A percentile compares a stretch with the other conserved stretches of the same genome.
phyloP scores from a whole-genome alignment of 2,113 vertebrate species.

The Edolisoma coerulescens region DNA sequence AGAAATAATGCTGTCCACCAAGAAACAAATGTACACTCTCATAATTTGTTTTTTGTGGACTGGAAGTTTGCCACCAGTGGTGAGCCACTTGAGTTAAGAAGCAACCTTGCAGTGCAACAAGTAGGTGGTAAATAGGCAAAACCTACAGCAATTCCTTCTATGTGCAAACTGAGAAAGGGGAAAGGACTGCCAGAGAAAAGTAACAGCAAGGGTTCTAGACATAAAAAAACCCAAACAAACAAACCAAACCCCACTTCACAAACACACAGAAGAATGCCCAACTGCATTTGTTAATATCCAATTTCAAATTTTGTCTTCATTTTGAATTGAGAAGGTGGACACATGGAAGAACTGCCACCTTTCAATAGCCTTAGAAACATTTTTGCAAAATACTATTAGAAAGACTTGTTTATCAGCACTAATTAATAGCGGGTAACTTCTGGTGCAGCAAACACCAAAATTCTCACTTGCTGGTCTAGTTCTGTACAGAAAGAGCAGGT shows the following conservation, averaged over 20 bases:
- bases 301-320: neutral
- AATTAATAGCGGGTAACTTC: neutral
- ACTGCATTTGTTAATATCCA: neutral
- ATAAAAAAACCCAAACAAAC: neutral
- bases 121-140: neutral
- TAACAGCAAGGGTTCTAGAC: neutral
- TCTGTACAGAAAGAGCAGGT: neutral
- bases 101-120: neutral
- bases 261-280: neutral
- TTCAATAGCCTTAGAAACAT: neutral
- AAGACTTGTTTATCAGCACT: neutral
- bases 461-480: neutral
- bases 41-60: neutral
- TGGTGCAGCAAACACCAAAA: neutral
- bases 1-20: neutral
- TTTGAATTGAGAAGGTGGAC: neutral
- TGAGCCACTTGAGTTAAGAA: neutral
- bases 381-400: neutral
- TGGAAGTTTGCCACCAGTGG: neutral
- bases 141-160: neutral
- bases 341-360: neutral
- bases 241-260: neutral
- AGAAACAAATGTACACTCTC: neutral
- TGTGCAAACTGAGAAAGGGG: neutral
- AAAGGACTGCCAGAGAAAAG: neutral